Conservation (phyloP, 1,140 invertebrate genomes). For the Pemphigus obesinymphae region DNA sequence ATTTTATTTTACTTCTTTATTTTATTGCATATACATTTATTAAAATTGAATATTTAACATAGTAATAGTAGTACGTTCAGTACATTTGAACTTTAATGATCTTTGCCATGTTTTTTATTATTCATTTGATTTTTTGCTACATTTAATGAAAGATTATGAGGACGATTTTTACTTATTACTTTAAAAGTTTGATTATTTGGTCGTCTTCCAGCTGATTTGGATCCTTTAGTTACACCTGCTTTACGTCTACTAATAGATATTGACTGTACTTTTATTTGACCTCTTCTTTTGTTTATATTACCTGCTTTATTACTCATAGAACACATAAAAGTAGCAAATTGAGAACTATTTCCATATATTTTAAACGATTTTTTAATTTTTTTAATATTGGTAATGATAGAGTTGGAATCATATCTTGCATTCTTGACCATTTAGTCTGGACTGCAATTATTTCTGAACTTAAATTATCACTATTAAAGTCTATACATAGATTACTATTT, state of each 20-base stretch:
- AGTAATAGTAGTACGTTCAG: no score
- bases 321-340: neutral
- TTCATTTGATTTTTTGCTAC: neutral
- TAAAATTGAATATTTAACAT: no score
- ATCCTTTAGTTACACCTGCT: neutral
- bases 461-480: neutral
- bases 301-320: neutral
- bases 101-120: neutral
- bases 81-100: no score
- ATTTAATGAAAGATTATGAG: neutral
- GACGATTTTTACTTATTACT: neutral
- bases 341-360: neutral
- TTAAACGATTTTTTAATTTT: neutral
- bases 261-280: conserved; percentile 7
- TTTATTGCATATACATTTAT: no score
- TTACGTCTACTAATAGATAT: neutral
- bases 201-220: neutral
- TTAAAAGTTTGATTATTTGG: conserved; percentile 1
- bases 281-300: neutral
- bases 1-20: no score
- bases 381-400: neutral
- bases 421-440: neutral
- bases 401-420: conserved; percentile 1
- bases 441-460: neutral
- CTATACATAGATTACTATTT: neutral